Evolutionary conservation across 2,113 vertebrate genomes (phyloP).

Genomic region (Motacilla alba): DNA sequence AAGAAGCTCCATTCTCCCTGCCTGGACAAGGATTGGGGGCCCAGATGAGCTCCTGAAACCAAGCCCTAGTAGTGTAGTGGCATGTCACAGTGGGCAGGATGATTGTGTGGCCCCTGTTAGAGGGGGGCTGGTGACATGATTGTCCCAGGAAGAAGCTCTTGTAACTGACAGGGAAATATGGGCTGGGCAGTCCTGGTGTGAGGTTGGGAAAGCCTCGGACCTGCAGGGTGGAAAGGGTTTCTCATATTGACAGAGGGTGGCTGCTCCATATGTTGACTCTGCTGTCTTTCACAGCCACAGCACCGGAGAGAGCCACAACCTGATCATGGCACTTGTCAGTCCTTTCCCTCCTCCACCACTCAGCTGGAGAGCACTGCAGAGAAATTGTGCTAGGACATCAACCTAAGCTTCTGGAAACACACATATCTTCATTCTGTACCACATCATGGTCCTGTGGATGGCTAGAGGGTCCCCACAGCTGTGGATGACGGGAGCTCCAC

Average conservation of each 20-base stretch:
- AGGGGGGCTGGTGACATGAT: not conserved
- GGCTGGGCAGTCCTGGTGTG: not conserved
- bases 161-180: not conserved
- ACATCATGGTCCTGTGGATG: accelerated
- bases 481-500: not conserved
- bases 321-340: not conserved
- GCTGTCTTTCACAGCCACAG: not conserved
- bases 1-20: not conserved
- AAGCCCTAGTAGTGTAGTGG: not conserved
- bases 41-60: not conserved
- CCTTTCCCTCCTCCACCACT: not conserved
- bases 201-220: not conserved
- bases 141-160: not conserved
- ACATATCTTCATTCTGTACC: not conserved
- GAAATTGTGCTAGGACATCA: not conserved
- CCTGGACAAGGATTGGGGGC: not conserved
- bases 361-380: not conserved
- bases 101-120: not conserved
- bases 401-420: not conserved
- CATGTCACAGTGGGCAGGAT: not conserved
- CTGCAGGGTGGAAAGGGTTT: not conserved
- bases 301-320: not conserved
- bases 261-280: not conserved
- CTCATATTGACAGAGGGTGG: not conserved
- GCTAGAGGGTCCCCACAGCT: not conserved